Percentiles rank a stretch among this genome's conserved stretches.
Conservation (phyloP, 2,888 invertebrate species). For the Latheticus oryzae region DNA sequence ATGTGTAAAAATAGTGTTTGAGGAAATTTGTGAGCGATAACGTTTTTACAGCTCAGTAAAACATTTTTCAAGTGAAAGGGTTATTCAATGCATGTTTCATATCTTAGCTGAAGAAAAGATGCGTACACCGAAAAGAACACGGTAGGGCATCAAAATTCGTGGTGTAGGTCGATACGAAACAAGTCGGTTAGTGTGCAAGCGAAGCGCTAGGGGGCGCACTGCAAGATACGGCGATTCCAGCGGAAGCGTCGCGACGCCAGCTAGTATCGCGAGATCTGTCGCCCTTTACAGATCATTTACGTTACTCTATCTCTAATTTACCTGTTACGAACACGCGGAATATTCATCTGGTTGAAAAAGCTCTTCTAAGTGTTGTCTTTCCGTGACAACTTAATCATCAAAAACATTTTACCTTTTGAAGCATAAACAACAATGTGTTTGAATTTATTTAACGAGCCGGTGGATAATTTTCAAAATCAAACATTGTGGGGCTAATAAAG, state of each 20-base stretch:
- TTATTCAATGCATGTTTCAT: constrained; percentile 26
- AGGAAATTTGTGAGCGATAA: constrained; percentile 34
- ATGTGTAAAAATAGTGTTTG: constrained; percentile 35
- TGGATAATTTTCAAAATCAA: constrained; percentile 31
- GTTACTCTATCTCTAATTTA: constrained; percentile 26
- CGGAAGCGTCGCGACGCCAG: constrained; percentile 54
- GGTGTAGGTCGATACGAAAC: constrained; percentile 50
- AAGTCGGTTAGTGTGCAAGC: constrained; percentile 41
- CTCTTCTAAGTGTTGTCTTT: constrained; percentile 1
- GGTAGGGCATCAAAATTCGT: constrained; percentile 42
- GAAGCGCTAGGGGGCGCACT: constrained; percentile 53
- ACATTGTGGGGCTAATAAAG: constrained; percentile 31
- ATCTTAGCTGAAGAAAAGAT: constrained; percentile 37
- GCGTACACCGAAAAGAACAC: constrained; percentile 37
- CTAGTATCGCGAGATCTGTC: constrained; percentile 52
- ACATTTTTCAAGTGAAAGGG: constrained; percentile 34
- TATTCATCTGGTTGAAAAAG: constrained; percentile 10
- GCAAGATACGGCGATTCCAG: constrained; percentile 46
- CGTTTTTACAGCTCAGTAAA: constrained; percentile 31
- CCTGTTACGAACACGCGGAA: constrained; percentile 48
- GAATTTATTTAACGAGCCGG: constrained; percentile 4
- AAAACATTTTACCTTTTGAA: not conserved
- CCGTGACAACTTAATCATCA: constrained; percentile 27
- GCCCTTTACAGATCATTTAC: constrained; percentile 34
- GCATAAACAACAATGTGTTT: not conserved